Conservation (phyloP, 1,140 invertebrate genomes). For the Pygmarrhopalites habei region DNA sequence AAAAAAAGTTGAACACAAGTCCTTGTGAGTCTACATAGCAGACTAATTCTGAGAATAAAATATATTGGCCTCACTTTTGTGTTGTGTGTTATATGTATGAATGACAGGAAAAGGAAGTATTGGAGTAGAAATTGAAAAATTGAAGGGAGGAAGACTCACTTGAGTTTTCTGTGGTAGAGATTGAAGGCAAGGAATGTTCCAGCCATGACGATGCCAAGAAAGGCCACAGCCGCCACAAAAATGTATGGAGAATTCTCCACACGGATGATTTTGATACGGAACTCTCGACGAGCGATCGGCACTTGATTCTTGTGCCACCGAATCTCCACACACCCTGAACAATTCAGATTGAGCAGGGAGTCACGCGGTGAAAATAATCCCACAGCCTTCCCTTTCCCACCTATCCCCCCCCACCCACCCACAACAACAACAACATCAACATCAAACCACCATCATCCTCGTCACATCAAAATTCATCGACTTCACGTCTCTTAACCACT, state of each 20-base stretch:
- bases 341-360: constrained; percentile 57
- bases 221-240: constrained; percentile 59
- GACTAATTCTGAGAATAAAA: too few species aligned
- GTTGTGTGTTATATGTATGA: too few species aligned
- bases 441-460: too few species aligned
- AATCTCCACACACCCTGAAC: constrained; percentile 58
- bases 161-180: constrained; percentile 73
- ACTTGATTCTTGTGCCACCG: constrained; percentile 67
- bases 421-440: too few species aligned
- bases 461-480: neutral
- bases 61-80: too few species aligned
- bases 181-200: constrained; percentile 76
- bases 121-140: too few species aligned
- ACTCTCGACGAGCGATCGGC: constrained; percentile 65
- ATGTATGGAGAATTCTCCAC: constrained; percentile 68
- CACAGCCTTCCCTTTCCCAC: constrained; percentile 57
- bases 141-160: too few species aligned
- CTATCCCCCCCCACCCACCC: too few species aligned
- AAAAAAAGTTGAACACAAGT: too few species aligned
- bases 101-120: too few species aligned
- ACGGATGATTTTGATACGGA: constrained; percentile 61
- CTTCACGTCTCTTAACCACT: neutral
- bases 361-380: constrained; percentile 63
- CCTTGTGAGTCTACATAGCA: too few species aligned
- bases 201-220: constrained; percentile 67